phyloP scores from a whole-genome alignment of 2,113 vertebrate genomes.

The Myocastor coypus region DNA sequence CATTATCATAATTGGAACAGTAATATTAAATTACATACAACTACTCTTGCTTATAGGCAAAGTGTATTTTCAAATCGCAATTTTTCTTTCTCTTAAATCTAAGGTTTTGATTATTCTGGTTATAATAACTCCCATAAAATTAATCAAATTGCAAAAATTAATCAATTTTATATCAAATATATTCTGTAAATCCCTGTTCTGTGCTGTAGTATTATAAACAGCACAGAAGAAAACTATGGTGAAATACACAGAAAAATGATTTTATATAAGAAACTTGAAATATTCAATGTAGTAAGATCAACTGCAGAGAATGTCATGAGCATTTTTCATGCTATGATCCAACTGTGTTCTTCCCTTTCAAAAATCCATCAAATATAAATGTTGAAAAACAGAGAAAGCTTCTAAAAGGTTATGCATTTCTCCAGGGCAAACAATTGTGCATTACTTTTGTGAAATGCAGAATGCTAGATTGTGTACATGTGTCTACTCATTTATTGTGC shows the following conservation, averaged over 20 bases:
- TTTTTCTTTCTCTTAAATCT: background rate
- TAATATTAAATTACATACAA: background rate
- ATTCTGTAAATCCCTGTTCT: background rate
- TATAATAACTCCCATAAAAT: background rate
- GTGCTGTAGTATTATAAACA: background rate
- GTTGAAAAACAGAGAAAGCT: background rate
- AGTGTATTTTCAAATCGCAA: background rate
- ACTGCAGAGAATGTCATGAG: background rate
- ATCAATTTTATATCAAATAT: background rate
- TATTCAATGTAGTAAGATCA: background rate
- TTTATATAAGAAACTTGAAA: background rate
- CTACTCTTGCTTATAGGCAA: background rate
- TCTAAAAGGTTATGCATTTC: slow-evolving; percentile 6
- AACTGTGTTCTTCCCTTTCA: background rate
- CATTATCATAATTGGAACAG: background rate
- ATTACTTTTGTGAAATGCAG: background rate
- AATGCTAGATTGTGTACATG: background rate
- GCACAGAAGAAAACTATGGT: background rate
- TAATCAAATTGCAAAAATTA: background rate
- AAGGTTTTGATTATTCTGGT: background rate
- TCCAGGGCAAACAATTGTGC: background rate
- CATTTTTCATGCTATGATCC: background rate
- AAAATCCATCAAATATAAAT: background rate
- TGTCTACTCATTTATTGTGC: background rate
- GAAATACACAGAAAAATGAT: background rate